A percentile compares a stretch with the other conserved stretches of the same genome.
These are phyloP conservation scores for Julus scanicus DNA, from an alignment of 2,888 invertebrate species.

Conservation along the genomic window DNA sequence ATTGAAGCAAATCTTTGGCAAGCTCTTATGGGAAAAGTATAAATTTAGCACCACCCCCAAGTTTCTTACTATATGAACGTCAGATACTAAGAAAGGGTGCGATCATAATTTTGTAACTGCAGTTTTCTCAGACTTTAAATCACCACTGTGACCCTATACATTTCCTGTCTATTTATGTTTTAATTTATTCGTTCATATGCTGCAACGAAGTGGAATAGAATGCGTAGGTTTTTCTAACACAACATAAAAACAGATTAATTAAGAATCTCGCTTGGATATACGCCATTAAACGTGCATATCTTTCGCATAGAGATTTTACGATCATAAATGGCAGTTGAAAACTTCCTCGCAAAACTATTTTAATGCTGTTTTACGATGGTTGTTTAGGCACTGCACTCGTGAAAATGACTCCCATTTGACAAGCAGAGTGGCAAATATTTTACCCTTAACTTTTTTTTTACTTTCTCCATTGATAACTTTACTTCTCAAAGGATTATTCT, in stretches of 20 bases:
- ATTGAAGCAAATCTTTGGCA: no score
- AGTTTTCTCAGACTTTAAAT: no score
- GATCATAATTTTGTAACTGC: neutral
- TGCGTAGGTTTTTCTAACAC: no score
- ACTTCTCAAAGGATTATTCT: neutral
- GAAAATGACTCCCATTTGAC: conserved; percentile 47
- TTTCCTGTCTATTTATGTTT: no score
- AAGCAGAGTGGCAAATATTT: neutral
- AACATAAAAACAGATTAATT: neutral
- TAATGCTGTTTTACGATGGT: conserved; percentile 13
- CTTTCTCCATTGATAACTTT: neutral
- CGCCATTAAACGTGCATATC: neutral
- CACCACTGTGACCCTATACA: no score
- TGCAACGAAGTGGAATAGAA: no score
- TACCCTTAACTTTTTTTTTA: neutral
- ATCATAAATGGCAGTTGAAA: conserved; percentile 20
- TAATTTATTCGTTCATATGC: no score
- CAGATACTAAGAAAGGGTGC: neutral
- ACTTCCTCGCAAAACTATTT: neutral
- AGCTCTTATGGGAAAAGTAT: no score
- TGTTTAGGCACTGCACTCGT: conserved; percentile 32
- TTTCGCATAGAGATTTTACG: neutral
- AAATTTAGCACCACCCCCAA: no score
- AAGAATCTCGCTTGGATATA: neutral
- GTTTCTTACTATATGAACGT: no score